Evolutionary conservation across 2,113 vertebrate species (phyloP).

Genomic region (Poecile atricapillus): DNA sequence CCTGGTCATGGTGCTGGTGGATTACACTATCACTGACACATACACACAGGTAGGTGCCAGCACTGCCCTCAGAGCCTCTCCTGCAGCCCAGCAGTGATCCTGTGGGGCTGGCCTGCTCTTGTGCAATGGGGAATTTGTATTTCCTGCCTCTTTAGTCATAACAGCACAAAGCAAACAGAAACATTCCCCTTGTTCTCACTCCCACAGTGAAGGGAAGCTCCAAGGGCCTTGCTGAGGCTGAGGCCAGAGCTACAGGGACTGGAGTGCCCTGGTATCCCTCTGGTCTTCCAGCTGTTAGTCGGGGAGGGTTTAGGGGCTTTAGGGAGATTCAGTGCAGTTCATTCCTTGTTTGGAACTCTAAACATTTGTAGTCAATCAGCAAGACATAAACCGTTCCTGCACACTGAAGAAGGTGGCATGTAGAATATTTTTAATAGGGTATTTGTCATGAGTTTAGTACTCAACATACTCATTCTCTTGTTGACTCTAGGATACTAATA

Average conservation of each 20-base stretch:
- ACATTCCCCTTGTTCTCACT: background rate
- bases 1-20: conserved; percentile 89
- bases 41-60: conserved; percentile 86
- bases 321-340: background rate
- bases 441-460: background rate
- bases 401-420: background rate
- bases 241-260: background rate
- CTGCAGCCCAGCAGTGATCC: background rate
- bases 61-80: fast-evolving
- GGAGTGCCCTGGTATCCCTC: background rate
- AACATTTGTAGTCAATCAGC: background rate
- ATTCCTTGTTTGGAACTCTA: background rate
- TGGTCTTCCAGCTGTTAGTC: background rate
- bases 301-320: background rate
- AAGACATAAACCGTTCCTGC: background rate
- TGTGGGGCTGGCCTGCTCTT: background rate
- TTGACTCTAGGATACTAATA: background rate
- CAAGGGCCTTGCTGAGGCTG: background rate
- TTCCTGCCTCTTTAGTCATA: background rate
- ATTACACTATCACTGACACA: conserved; percentile 88
- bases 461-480: background rate
- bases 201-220: background rate
- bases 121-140: background rate
- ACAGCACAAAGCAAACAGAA: background rate
- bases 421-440: background rate